Percentiles rank a stretch among this genome's conserved stretches.
phyloP scores from a whole-genome alignment of 1,140 invertebrate genomes.

The Notospermus geniculatus region DNA sequence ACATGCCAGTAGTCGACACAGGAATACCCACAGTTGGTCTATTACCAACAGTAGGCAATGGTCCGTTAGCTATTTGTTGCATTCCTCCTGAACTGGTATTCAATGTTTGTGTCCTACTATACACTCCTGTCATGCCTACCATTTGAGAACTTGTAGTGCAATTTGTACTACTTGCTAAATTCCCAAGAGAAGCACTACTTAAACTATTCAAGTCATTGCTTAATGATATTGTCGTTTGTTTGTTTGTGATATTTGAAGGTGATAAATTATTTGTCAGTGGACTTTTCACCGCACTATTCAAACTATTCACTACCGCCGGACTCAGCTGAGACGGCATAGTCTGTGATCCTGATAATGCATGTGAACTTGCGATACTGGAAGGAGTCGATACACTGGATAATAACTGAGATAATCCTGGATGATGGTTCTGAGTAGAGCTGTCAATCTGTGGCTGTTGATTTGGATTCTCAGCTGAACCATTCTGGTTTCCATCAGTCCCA shows the following conservation, averaged over 20 bases:
- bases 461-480: constrained; percentile 36
- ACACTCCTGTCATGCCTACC: not conserved
- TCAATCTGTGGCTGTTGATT: constrained; percentile 9
- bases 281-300: constrained; percentile 43
- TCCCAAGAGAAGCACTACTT: not conserved
- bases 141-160: not conserved
- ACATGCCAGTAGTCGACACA: too few relatives aligned
- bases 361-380: constrained; percentile 13
- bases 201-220: not conserved
- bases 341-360: constrained; percentile 1
- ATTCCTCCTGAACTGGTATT: not conserved
- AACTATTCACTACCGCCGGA: constrained; percentile 8
- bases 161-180: constrained; percentile 4
- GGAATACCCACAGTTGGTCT: too few relatives aligned
- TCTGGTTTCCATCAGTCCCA: constrained; percentile 31
- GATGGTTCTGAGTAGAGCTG: constrained; percentile 18
- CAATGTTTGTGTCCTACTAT: constrained; percentile 2
- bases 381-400: constrained; percentile 25
- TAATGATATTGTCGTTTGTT: not conserved
- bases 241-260: not conserved
- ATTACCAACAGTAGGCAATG: not conserved
- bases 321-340: not conserved
- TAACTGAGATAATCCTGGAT: constrained; percentile 31
- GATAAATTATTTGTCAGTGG: constrained; percentile 25
- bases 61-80: constrained; percentile 9